Evolutionary conservation across 2,113 vertebrate species (phyloP).

Genomic region (Grammomys dolichurus): DNA sequence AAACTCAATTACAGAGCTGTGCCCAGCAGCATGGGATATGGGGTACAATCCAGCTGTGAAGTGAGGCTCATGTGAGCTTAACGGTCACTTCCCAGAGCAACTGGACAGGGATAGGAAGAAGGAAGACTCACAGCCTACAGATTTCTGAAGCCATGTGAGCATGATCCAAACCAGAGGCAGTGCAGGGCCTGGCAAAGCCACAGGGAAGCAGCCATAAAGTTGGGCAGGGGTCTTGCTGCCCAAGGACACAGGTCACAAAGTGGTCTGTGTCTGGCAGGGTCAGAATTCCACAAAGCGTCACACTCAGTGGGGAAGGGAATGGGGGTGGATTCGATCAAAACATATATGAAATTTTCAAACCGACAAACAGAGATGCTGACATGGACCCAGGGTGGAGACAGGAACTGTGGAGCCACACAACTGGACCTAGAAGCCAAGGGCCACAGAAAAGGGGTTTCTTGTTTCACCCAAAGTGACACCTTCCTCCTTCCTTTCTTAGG

Average conservation of each 20-base stretch:
- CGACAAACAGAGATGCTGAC: too few relatives aligned
- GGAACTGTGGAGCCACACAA: too few relatives aligned
- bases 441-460: too few relatives aligned
- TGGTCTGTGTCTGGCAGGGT: neutral
- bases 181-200: accelerated
- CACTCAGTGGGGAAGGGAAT: too few relatives aligned
- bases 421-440: too few relatives aligned
- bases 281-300: neutral
- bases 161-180: neutral
- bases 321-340: too few relatives aligned
- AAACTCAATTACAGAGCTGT: neutral
- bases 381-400: too few relatives aligned
- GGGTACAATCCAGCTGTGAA: neutral
- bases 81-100: too few relatives aligned
- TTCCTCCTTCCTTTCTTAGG: neutral
- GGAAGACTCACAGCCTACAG: neutral
- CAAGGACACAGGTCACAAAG: accelerated
- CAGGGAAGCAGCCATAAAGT: neutral
- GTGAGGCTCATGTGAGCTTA: accelerated
- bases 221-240: neutral
- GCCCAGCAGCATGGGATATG: neutral
- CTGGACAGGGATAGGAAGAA: too few relatives aligned
- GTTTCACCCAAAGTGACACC: too few relatives aligned
- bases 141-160: neutral
- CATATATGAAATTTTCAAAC: too few relatives aligned